These are phyloP conservation scores for Coenobita brevimanus DNA, from an alignment of 1,140 invertebrate genomes.

Conservation along the genomic window DNA sequence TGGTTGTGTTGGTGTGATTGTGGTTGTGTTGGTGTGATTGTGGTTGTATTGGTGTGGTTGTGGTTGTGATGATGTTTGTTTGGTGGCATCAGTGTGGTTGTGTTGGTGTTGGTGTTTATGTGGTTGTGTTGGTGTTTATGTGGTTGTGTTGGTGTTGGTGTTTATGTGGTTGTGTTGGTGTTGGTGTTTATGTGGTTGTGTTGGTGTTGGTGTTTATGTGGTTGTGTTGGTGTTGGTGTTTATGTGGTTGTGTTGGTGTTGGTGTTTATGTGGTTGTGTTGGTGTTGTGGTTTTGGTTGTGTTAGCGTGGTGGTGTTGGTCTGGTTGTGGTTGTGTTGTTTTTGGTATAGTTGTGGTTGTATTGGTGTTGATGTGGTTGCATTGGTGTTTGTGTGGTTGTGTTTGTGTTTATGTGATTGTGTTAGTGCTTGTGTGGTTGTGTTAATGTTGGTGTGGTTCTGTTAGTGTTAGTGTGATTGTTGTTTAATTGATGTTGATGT, in stretches of 20 bases:
- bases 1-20: not conserved
- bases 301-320: not conserved
- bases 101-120: not conserved
- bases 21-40: not conserved
- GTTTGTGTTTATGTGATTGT: constrained; percentile 4
- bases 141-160: not conserved
- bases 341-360: not conserved
- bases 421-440: not conserved
- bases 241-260: too few relatives aligned
- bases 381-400: not conserved
- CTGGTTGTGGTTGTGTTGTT: not conserved
- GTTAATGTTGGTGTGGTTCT: not conserved
- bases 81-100: not conserved
- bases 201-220: not conserved
- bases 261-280: too few relatives aligned
- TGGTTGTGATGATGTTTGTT: not conserved
- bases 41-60: not conserved
- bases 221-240: not conserved
- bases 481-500: not conserved
- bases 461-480: not conserved
- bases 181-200: not conserved
- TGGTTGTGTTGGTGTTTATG: not conserved
- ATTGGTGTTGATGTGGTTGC: not conserved
- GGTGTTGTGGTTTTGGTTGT: too few relatives aligned
- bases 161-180: not conserved